These are phyloP conservation scores for Bombus turneri DNA, from an alignment of 1,140 invertebrate genomes.

Conservation along the genomic window DNA sequence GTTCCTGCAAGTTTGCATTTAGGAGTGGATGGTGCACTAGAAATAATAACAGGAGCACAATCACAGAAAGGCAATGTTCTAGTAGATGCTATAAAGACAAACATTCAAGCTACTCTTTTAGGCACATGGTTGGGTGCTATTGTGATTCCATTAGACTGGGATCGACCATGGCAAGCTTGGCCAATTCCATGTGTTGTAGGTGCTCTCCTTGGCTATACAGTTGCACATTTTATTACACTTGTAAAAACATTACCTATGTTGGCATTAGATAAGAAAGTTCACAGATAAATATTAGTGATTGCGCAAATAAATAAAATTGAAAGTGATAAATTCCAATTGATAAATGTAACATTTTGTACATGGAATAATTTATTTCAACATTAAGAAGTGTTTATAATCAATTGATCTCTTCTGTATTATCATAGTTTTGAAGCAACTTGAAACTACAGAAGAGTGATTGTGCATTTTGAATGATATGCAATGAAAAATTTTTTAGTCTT, in stretches of 20 bases:
- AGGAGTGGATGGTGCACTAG: slow-evolving; percentile 84
- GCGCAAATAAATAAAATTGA: neutral
- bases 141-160: slow-evolving; percentile 96
- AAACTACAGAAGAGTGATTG: too few relatives aligned
- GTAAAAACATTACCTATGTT: slow-evolving; percentile 75
- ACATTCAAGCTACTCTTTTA: slow-evolving; percentile 85
- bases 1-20: slow-evolving; percentile 86
- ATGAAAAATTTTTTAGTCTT: neutral
- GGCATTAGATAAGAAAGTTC: slow-evolving; percentile 63
- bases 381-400: neutral
- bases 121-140: slow-evolving; percentile 95
- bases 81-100: slow-evolving; percentile 84
- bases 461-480: neutral
- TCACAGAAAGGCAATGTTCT: slow-evolving; percentile 81
- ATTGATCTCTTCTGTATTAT: neutral
- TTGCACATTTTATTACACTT: slow-evolving; percentile 84
- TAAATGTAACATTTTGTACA: neutral
- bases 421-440: neutral
- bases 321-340: neutral
- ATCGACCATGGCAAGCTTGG: slow-evolving; percentile 94
- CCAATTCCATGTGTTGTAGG: slow-evolving; percentile 90
- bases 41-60: slow-evolving; percentile 83
- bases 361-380: neutral
- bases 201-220: slow-evolving; percentile 86
- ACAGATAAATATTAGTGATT: slow-evolving; percentile 50